A percentile compares a stretch with the other conserved stretches of the same genome.
Evolutionary conservation across 2,113 vertebrate species (phyloP).

Genomic region (Odocoileus hemionus): DNA sequence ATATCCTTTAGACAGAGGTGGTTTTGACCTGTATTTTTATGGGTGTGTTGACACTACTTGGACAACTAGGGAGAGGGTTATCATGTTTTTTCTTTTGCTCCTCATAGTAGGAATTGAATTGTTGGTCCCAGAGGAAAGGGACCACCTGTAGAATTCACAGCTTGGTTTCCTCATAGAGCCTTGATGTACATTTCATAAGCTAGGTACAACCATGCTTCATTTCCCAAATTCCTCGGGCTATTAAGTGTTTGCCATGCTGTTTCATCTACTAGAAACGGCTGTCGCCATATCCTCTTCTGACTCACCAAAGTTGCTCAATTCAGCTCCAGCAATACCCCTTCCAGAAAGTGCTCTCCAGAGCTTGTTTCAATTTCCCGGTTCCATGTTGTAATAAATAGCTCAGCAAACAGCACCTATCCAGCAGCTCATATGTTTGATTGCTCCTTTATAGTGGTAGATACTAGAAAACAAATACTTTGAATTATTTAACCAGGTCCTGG

Average conservation of each 20-base stretch:
- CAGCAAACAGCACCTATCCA: neutral
- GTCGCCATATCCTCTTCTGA: neutral
- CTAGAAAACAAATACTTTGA: neutral
- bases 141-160: neutral
- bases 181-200: neutral
- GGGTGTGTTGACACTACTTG: neutral
- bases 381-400: neutral
- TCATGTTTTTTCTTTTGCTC: neutral
- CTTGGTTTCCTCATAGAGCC: neutral
- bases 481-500: neutral
- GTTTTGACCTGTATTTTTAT: neutral
- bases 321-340: neutral
- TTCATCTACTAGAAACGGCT: neutral
- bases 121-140: neutral
- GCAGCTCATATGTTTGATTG: neutral
- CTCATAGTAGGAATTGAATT: neutral
- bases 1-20: neutral
- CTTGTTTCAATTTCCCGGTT: neutral
- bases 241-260: neutral
- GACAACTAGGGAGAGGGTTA: neutral
- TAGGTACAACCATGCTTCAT: neutral
- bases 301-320: neutral
- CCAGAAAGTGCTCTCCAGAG: neutral
- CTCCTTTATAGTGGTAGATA: neutral
- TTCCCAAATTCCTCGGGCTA: neutral